Evolutionary conservation across 2,888 invertebrate genomes (phyloP).

Genomic region (Plutella xylostella): DNA sequence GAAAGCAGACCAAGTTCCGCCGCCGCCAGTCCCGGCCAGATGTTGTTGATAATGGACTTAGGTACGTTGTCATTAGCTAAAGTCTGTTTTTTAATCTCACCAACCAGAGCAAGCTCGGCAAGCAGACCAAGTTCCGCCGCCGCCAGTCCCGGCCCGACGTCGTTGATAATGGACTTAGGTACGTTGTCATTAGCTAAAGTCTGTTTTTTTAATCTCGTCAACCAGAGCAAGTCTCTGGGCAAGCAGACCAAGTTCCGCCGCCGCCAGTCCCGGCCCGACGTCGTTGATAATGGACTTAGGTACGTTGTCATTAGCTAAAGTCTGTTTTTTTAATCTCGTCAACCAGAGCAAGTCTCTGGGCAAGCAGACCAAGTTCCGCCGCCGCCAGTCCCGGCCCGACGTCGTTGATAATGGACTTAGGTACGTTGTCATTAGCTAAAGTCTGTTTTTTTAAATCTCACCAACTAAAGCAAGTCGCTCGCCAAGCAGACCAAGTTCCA

Average conservation of each 20-base stretch:
- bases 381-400: constrained; percentile 48
- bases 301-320: too few species aligned
- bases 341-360: constrained; percentile 37
- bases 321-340: too few species aligned
- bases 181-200: too few species aligned
- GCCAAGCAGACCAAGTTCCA: constrained; percentile 47
- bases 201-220: too few species aligned
- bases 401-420: constrained; percentile 43
- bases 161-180: constrained; percentile 47
- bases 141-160: constrained; percentile 46
- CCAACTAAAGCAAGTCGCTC: neutral
- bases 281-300: constrained; percentile 45
- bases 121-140: constrained; percentile 47
- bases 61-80: too few species aligned
- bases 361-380: constrained; percentile 47
- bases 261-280: constrained; percentile 45
- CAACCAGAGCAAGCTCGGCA: constrained; percentile 42
- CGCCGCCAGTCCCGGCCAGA: constrained; percentile 49
- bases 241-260: constrained; percentile 51
- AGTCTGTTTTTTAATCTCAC: too few species aligned
- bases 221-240: constrained; percentile 39
- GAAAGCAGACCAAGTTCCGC: constrained; percentile 47
- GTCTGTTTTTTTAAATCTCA: too few species aligned
- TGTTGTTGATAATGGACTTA: constrained; percentile 39
- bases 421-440: too few species aligned